Evolutionary conservation across 1,140 invertebrate genomes (phyloP).

Genomic region (Magallana gigas): DNA sequence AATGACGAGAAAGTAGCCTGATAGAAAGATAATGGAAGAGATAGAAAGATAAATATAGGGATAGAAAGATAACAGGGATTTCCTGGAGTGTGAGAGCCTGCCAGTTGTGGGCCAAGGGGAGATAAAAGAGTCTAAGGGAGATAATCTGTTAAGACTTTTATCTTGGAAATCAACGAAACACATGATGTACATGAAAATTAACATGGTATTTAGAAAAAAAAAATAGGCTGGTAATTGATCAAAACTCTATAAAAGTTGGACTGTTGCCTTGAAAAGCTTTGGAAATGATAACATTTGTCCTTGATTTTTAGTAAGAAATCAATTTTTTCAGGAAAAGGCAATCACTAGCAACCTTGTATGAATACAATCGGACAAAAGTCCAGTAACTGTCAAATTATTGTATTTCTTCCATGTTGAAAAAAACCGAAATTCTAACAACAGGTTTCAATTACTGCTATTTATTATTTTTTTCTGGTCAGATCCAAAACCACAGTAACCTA

Average conservation of each 20-base stretch:
- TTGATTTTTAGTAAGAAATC: too few species aligned
- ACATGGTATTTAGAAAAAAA: background rate
- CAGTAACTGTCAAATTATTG: too few species aligned
- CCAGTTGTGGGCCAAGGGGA: background rate
- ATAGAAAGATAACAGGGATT: background rate
- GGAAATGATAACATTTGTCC: background rate
- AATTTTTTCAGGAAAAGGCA: too few species aligned
- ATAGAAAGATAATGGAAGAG: constrained; percentile 6
- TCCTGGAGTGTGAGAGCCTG: constrained; percentile 15
- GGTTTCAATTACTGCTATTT: background rate
- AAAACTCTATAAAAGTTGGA: background rate
- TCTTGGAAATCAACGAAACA: background rate
- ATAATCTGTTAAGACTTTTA: constrained; percentile 12
- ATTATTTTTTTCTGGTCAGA: background rate
- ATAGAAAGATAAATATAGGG: constrained; percentile 24
- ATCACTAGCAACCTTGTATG: too few species aligned
- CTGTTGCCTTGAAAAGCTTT: background rate
- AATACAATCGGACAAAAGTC: too few species aligned
- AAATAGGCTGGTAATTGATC: background rate
- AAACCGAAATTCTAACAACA: too few species aligned
- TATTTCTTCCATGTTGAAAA: too few species aligned
- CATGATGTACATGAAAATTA: background rate
- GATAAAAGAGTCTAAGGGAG: constrained; percentile 16
- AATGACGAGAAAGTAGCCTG: constrained; percentile 26
- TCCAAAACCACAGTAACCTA: background rate